These are phyloP conservation scores for Eumeta japonica DNA, from an alignment of 1,140 invertebrate species.

Conservation along the genomic window DNA sequence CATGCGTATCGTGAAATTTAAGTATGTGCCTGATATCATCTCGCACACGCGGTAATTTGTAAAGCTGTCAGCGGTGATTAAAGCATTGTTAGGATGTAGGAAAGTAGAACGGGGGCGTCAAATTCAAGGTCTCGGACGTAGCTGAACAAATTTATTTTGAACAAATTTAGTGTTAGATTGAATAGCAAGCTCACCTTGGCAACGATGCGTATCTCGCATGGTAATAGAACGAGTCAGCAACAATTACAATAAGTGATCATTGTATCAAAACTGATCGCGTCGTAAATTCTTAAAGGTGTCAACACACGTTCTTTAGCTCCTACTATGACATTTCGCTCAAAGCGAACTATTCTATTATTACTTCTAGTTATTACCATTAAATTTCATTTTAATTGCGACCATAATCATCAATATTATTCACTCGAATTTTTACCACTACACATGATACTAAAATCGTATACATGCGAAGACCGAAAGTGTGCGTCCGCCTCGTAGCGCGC, in stretches of 20 bases:
- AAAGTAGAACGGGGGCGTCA: slow-evolving; percentile 44
- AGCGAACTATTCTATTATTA: no score
- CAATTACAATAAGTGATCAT: no score
- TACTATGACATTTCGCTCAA: no score
- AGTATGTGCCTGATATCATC: slow-evolving; percentile 8
- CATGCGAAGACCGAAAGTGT: slow-evolving; percentile 30
- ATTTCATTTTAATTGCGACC: no score
- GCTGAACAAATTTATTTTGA: slow-evolving; percentile 33
- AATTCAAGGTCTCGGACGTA: slow-evolving; percentile 37
- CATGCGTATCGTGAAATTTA: no score
- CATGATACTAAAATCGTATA: slow-evolving; percentile 12
- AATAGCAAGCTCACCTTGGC: slow-evolving; percentile 18
- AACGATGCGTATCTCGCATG: slow-evolving; percentile 14
- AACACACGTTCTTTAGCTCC: no score
- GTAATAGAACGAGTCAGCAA: no score
- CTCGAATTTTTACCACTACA: no score
- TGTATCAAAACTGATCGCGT: no score
- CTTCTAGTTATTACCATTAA: no score
- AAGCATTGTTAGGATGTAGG: slow-evolving; percentile 40
- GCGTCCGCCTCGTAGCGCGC: slow-evolving; percentile 31
- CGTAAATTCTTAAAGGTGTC: no score
- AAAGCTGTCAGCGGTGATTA: slow-evolving; percentile 26
- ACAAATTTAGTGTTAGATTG: slow-evolving; percentile 23
- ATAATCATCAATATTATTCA: no score
- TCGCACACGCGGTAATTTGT: slow-evolving; percentile 12